Conservation (phyloP, 1,140 invertebrate species). For the Varroa destructor region DNA sequence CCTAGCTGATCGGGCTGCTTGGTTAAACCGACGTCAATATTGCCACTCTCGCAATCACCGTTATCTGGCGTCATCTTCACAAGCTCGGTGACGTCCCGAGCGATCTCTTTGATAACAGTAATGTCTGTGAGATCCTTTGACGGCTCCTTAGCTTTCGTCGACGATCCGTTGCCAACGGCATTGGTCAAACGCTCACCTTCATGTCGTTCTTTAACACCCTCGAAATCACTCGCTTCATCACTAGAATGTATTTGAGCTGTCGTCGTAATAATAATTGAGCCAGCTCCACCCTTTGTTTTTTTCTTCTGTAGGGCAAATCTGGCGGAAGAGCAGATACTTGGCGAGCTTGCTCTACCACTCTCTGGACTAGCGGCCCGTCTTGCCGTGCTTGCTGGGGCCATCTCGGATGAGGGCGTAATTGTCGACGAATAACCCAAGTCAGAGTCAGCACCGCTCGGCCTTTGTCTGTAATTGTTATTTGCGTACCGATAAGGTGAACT, state of each 20-base stretch:
- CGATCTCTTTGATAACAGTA: too few relatives aligned
- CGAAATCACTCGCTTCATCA: conserved; percentile 3
- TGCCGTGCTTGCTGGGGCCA: not conserved
- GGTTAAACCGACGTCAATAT: too few relatives aligned
- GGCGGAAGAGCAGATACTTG: not conserved
- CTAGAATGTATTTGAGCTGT: conserved; percentile 22
- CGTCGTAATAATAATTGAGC: not conserved
- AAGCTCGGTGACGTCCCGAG: too few relatives aligned
- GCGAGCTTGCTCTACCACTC: conserved; percentile 16
- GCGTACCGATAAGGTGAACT: conserved; percentile 19
- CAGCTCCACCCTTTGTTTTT: too few relatives aligned
- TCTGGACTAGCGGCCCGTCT: not conserved
- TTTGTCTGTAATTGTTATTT: not conserved
- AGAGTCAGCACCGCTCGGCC: conserved; percentile 11
- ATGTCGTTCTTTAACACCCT: too few relatives aligned
- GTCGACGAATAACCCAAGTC: conserved; percentile 17
- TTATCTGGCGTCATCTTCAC: too few relatives aligned
- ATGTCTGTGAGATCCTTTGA: too few relatives aligned
- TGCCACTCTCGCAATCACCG: too few relatives aligned
- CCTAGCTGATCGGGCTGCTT: too few relatives aligned
- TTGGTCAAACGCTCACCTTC: too few relatives aligned
- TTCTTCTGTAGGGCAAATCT: not conserved
- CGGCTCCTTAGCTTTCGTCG: too few relatives aligned
- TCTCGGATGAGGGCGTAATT: conserved; percentile 14
- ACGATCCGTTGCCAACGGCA: too few relatives aligned